A percentile compares a stretch with the other conserved stretches of the same genome.
These are phyloP conservation scores for Athetis lepigone DNA, from an alignment of 2,888 invertebrate genomes.

Conservation along the genomic window DNA sequence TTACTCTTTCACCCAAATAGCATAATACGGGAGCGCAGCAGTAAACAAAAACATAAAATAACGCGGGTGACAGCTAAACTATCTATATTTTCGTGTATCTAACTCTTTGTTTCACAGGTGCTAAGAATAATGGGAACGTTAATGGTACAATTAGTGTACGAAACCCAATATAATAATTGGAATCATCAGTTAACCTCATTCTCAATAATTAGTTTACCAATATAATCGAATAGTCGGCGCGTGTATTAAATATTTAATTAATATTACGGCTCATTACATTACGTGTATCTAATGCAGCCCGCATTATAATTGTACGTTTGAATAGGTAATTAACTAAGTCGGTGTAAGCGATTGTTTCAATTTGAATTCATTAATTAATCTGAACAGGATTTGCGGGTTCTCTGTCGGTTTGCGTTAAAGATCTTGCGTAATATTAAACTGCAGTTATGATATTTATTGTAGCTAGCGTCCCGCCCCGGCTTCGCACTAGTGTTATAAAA, in stretches of 20 bases:
- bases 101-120: too few species aligned
- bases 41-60: too few species aligned
- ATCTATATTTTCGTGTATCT: too few species aligned
- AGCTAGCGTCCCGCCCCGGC: background rate
- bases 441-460: constrained; percentile 7
- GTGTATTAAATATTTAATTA: constrained; percentile 33
- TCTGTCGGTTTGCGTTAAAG: constrained; percentile 23
- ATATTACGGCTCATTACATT: constrained; percentile 21
- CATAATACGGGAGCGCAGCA: too few species aligned
- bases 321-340: constrained; percentile 53
- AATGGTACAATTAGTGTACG: background rate
- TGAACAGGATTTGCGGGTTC: constrained; percentile 37
- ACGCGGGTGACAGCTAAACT: too few species aligned
- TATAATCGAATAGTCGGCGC: constrained; percentile 11
- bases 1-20: too few species aligned
- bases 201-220: background rate
- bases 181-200: background rate
- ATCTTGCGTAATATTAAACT: constrained; percentile 25
- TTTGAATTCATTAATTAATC: constrained; percentile 53
- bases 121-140: too few species aligned
- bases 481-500: too few species aligned
- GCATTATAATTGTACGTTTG: constrained; percentile 35
- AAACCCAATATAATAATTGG: too few species aligned
- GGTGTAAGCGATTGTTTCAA: constrained; percentile 51
- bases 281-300: constrained; percentile 25